Conservation (phyloP, 1,140 invertebrate genomes). For the Antheraea mylitta region DNA sequence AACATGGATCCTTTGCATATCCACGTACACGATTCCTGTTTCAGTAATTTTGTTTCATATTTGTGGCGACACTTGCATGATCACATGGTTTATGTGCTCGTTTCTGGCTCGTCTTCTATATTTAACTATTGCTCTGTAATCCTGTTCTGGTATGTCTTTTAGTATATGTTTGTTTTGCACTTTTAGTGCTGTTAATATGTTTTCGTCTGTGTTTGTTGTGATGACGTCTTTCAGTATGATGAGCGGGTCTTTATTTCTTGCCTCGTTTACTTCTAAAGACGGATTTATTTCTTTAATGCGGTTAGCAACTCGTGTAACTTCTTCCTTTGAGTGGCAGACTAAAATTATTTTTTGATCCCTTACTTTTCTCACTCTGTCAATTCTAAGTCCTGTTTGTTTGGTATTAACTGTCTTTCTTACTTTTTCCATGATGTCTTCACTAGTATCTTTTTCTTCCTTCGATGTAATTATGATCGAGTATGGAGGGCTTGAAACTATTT, state of each 20-base stretch:
- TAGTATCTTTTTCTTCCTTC: no score
- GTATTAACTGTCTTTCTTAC: no score
- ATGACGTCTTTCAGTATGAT: conserved; percentile 22
- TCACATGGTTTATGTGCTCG: neutral
- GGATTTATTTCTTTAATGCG: neutral
- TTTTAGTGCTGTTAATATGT: conserved; percentile 14
- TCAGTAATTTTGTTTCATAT: neutral
- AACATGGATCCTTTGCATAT: conserved; percentile 1
- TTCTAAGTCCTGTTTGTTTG: no score
- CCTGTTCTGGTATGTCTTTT: no score
- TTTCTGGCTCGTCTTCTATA: no score
- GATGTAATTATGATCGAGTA: no score
- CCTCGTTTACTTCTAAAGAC: no score
- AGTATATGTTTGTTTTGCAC: conserved; percentile 23
- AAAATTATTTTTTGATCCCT: no score
- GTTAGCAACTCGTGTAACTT: neutral
- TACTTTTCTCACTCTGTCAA: no score
- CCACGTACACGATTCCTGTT: neutral
- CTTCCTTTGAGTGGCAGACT: neutral
- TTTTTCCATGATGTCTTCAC: no score
- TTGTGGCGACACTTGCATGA: neutral
- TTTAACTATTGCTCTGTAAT: no score
- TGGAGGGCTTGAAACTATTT: no score
- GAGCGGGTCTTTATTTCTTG: conserved; percentile 23
- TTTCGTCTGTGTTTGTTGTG: conserved; percentile 6